A percentile compares a stretch with the other conserved stretches of the same genome.
phyloP scores from a whole-genome alignment of 2,797 vertebrate genomes.

The Sitta carolinensis region DNA sequence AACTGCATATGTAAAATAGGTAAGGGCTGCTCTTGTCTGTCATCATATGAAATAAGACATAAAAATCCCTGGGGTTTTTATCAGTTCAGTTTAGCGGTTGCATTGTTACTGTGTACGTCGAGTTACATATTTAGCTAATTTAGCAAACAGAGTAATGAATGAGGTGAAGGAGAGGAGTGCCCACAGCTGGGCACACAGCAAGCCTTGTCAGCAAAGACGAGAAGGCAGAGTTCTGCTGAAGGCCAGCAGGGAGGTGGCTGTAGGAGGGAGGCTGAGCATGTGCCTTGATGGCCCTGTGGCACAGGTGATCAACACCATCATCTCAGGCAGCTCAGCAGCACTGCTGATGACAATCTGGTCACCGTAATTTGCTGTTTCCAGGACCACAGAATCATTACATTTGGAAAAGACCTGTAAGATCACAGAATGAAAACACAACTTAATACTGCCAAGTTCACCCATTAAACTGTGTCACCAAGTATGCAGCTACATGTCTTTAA shows the following conservation, averaged over 20 bases:
- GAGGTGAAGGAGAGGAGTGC: not conserved
- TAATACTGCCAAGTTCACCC: not conserved
- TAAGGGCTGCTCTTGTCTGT: not conserved
- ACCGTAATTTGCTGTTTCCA: not conserved
- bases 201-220: accelerated
- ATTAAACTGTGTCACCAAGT: not conserved
- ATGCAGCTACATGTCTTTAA: not conserved
- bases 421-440: not conserved
- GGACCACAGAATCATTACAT: not conserved
- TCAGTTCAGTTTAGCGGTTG: not conserved
- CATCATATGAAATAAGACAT: not conserved
- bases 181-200: accelerated
- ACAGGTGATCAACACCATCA: accelerated
- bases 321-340: not conserved
- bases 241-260: not conserved
- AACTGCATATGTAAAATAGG: not conserved
- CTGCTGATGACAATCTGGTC: not conserved
- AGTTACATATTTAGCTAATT: not conserved
- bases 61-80: not conserved
- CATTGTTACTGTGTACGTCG: not conserved
- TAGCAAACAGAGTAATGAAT: not conserved
- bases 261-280: accelerated
- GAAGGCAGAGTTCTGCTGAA: not conserved
- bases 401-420: not conserved
- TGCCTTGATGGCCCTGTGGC: not conserved